Evolutionary conservation across 2,888 invertebrate genomes (phyloP).

Genomic region (Serripes groenlandicus): DNA sequence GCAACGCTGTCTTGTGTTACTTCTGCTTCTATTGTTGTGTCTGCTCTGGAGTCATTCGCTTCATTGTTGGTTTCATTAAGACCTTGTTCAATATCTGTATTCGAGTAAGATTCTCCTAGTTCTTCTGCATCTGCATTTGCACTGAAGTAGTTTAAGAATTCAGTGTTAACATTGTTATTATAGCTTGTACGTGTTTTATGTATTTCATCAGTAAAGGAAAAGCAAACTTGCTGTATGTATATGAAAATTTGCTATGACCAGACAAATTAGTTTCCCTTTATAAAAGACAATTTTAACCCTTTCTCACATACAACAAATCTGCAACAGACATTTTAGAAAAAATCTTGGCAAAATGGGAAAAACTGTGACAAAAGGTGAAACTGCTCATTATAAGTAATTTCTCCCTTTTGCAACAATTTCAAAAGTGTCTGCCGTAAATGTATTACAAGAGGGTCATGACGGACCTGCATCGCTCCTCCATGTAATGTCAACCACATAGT

Average conservation of each 20-base stretch:
- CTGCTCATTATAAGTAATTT: not conserved
- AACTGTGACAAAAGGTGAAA: not conserved
- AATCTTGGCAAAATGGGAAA: no score
- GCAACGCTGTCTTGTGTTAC: conserved; percentile 96
- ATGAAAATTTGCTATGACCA: no score
- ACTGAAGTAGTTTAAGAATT: not conserved
- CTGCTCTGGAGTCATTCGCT: conserved; percentile 75
- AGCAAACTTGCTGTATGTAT: no score
- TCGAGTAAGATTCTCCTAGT: conserved; percentile 59
- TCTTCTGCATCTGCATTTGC: conserved; percentile 57
- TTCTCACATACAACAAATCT: not conserved
- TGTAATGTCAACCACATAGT: no score
- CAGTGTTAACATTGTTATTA: not conserved
- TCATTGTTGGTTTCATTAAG: conserved; percentile 73
- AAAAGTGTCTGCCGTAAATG: not conserved
- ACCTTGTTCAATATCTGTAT: conserved; percentile 66
- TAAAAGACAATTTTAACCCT: no score
- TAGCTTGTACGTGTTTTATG: no score
- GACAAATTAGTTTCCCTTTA: no score
- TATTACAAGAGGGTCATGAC: no score
- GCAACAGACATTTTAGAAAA: no score
- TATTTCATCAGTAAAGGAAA: no score
- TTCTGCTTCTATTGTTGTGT: conserved; percentile 89
- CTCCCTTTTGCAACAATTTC: not conserved
- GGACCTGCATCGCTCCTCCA: no score